A percentile compares a stretch with the other conserved stretches of the same genome.
Evolutionary conservation across 1,140 invertebrate species (phyloP).

Genomic region (Pogonomyrmex barbatus): DNA sequence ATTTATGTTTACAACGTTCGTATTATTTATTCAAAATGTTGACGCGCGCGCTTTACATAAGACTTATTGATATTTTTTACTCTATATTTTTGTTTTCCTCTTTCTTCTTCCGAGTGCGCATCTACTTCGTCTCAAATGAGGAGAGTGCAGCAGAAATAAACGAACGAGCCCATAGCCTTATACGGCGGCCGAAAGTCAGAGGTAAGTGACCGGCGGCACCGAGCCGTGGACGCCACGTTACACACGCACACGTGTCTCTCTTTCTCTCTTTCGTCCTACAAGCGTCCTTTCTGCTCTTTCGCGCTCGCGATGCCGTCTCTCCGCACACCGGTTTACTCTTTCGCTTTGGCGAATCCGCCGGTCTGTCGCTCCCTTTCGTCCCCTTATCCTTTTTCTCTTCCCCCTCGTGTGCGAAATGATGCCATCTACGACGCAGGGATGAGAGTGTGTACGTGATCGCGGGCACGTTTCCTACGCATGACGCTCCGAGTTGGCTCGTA

Average conservation of each 20-base stretch:
- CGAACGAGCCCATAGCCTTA: conserved; percentile 7
- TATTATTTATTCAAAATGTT: neutral
- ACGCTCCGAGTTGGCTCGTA: conserved; percentile 26
- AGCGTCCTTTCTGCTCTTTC: conserved; percentile 23
- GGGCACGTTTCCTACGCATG: conserved; percentile 50
- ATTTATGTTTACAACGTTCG: neutral
- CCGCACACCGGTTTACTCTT: conserved; percentile 7
- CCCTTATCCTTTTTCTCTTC: no score
- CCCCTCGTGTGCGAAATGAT: neutral
- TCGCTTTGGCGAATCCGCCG: conserved; percentile 28
- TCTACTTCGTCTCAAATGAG: neutral
- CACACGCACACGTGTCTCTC: conserved; percentile 4
- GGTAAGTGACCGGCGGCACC: conserved; percentile 43
- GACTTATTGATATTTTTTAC: neutral
- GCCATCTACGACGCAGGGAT: neutral
- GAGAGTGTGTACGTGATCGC: conserved; percentile 5
- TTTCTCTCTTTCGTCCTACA: neutral
- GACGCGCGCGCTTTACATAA: neutral
- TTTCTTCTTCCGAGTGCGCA: neutral
- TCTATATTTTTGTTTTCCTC: neutral
- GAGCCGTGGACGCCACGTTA: conserved; percentile 5
- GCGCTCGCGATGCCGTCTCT: neutral
- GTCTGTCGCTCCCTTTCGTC: neutral
- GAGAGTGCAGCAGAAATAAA: conserved; percentile 31
- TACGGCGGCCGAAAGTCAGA: conserved; percentile 46